These are phyloP conservation scores for Orcinus orca DNA, from an alignment of 2,113 vertebrate genomes.

Conservation along the genomic window DNA sequence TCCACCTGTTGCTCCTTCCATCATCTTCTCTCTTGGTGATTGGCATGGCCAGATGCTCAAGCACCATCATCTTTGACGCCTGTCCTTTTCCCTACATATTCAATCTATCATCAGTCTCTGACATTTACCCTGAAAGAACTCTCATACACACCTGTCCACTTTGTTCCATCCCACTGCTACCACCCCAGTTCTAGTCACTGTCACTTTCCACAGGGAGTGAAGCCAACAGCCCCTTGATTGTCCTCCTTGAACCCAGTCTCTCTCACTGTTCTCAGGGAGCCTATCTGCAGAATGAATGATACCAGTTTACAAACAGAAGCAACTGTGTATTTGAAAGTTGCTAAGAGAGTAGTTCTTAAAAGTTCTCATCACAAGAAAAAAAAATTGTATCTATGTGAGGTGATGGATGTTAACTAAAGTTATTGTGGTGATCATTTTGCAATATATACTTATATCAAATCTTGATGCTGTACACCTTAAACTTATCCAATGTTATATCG, in stretches of 20 bases:
- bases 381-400: not conserved
- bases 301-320: not conserved
- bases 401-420: not conserved
- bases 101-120: conserved; percentile 46
- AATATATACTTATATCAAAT: not conserved
- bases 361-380: not conserved
- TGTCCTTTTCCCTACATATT: not conserved
- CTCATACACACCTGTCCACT: not conserved
- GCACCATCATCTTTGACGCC: not conserved
- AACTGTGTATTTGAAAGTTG: not conserved
- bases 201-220: not conserved
- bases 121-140: conserved; percentile 54
- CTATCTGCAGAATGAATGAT: not conserved
- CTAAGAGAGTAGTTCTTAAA: not conserved
- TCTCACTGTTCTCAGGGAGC: not conserved
- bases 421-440: not conserved
- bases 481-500: not conserved
- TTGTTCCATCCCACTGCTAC: not conserved
- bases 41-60: conserved; percentile 63
- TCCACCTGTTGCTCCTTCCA: conserved; percentile 60
- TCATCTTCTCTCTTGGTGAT: conserved; percentile 24
- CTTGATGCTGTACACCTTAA: not conserved
- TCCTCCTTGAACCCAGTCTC: not conserved
- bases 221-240: not conserved
- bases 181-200: not conserved